A percentile compares a stretch with the other conserved stretches of the same genome.
Evolutionary conservation across 1,140 invertebrate species (phyloP).

Genomic region (Panagrolaimus sp.): DNA sequence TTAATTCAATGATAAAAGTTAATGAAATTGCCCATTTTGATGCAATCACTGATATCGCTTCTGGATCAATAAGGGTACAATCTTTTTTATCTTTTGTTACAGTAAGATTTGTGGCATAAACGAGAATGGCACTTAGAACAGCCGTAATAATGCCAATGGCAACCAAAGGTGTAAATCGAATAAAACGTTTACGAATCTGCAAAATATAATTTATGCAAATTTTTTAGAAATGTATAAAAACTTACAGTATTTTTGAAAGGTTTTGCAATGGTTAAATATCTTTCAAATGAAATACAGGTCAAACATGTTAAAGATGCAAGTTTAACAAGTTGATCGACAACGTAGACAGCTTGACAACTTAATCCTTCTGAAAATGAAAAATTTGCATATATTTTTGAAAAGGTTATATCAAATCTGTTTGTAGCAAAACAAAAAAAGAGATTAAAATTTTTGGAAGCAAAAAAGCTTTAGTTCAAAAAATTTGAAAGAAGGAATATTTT

Average conservation of each 20-base stretch:
- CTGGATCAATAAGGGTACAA: constrained; percentile 26
- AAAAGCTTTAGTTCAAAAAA: background rate
- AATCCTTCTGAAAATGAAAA: constrained; percentile 36
- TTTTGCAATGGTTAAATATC: constrained; percentile 52
- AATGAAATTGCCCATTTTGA: constrained; percentile 37
- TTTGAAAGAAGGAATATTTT: background rate
- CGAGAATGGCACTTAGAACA: constrained; percentile 36
- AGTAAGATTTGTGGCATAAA: constrained; percentile 33
- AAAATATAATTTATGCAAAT: constrained; percentile 10
- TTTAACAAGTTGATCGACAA: constrained; percentile 48
- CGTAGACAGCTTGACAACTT: constrained; percentile 44
- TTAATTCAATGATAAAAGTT: constrained; percentile 41
- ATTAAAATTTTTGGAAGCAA: background rate
- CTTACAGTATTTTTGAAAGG: constrained; percentile 51
- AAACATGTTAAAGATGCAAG: constrained; percentile 50
- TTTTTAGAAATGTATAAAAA: constrained; percentile 14
- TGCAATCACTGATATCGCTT: constrained; percentile 19
- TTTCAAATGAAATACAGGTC: constrained; percentile 51
- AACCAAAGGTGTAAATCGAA: constrained; percentile 50
- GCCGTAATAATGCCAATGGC: constrained; percentile 37
- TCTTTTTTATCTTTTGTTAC: constrained; percentile 38
- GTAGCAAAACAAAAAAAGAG: background rate
- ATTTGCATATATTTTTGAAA: background rate
- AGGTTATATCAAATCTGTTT: constrained; percentile 19
- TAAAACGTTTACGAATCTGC: constrained; percentile 44